Percentiles rank a stretch among this genome's conserved stretches.
phyloP scores from a whole-genome alignment of 2,797 vertebrate genomes.

The Simalia tracyae region DNA sequence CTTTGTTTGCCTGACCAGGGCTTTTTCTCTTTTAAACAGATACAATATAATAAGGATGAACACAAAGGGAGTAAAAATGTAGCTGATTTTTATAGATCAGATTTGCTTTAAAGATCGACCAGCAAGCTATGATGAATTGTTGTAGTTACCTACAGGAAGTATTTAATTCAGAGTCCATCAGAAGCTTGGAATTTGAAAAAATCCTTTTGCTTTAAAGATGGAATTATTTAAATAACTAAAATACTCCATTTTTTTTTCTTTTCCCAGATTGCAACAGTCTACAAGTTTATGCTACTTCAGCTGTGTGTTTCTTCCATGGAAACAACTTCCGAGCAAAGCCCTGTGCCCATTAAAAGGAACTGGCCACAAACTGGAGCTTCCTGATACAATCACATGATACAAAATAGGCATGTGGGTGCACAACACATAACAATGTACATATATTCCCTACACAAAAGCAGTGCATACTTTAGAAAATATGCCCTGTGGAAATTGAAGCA shows the following conservation, averaged over 20 bases:
- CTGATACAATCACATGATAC: background rate
- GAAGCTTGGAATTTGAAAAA: background rate
- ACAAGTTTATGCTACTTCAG: background rate
- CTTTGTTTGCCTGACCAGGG: background rate
- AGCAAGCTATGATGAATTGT: background rate
- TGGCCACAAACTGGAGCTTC: background rate
- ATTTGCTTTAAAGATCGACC: background rate
- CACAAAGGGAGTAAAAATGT: background rate
- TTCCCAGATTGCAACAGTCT: background rate
- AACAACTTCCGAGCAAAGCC: background rate
- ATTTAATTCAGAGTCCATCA: constrained; percentile 5
- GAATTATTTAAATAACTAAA: constrained; percentile 13
- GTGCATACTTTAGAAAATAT: background rate
- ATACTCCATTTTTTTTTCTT: background rate
- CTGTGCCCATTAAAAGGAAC: background rate
- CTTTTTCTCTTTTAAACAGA: background rate
- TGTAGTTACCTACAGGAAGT: background rate
- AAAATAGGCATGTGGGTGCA: background rate
- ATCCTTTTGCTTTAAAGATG: background rate
- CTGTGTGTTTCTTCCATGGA: background rate
- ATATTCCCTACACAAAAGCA: background rate
- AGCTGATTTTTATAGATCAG: background rate
- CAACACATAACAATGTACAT: background rate
- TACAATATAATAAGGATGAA: background rate
- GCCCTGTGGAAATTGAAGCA: background rate